phyloP scores from a whole-genome alignment of 2,888 invertebrate genomes.

The Gastracanthus pulcherrimus region DNA sequence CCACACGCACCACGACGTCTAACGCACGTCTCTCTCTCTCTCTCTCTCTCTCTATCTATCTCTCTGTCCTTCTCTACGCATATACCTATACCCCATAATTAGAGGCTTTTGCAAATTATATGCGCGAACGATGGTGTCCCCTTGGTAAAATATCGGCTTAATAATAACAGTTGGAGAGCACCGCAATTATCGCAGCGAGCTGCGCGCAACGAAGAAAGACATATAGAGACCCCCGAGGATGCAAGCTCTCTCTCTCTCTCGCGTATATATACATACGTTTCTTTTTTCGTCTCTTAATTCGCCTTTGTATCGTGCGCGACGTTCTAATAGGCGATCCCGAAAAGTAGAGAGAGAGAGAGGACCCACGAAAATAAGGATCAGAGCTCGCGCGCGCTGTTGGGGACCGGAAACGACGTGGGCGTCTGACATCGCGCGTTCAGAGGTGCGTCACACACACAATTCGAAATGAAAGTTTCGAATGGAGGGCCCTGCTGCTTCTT shows the following conservation, averaged over 20 bases:
- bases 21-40: too few species aligned
- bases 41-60: too few species aligned
- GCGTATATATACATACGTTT: constrained; percentile 32
- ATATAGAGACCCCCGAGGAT: constrained; percentile 71
- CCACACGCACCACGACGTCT: background rate
- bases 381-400: background rate
- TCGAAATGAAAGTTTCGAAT: constrained; percentile 36
- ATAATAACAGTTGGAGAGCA: constrained; percentile 78
- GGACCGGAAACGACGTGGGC: constrained; percentile 69
- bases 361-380: constrained; percentile 58
- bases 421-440: constrained; percentile 59
- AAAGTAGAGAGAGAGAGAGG: constrained; percentile 46
- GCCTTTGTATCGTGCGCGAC: constrained; percentile 63
- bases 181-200: constrained; percentile 73
- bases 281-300: constrained; percentile 57
- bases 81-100: constrained; percentile 74
- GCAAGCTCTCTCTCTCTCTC: constrained; percentile 51
- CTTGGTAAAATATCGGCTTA: constrained; percentile 78
- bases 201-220: too few species aligned
- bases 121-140: constrained; percentile 77
- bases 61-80: too few species aligned
- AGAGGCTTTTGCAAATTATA: constrained; percentile 77
- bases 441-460: constrained; percentile 63
- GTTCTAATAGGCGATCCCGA: constrained; percentile 60
- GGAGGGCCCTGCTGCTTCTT: too few species aligned